Base-by-base conservation (phyloP, 2,888 invertebrate species). In the Esperia sulphurella region DNA sequence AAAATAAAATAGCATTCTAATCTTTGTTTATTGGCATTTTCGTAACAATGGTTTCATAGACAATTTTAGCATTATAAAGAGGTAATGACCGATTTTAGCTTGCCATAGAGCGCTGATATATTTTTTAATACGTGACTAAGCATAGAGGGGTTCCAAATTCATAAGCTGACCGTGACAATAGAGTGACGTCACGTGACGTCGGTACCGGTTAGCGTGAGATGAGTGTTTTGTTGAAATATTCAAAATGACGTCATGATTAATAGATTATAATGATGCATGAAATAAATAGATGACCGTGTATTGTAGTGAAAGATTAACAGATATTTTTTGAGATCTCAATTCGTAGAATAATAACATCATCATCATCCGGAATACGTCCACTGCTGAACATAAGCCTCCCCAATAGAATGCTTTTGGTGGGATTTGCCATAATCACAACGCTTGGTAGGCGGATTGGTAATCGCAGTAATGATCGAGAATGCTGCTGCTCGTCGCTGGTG, bases 21-120 rank as follows among this genome's bases (percentile, higher is more conserved):
- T 80, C 82, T 75, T 82, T 83, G 83, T 85, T 85, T 83, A 83
- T 81, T 73, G 65, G 63, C 57, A 51, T 58, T 57, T 54, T 56
- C 35, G 45, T 48, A 57, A 74, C 68, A 72, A 70, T 63, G 45
- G 52, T 46, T 41, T 29, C 52, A 57, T 63, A 58, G 60, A 64
- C 56, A 59, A 57, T 59, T 63, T 70, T 65, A 64, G 61, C 62
- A 71, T 69, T 58, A 66, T 65, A 70, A 64, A 71, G 60, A 66
- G 68, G 70, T 73, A 70, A 75, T 68, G 74, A 69, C 61, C 57
- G 57, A 57, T 49, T 64, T 62, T 48, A 43, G 46, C 30, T 37
- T 47, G 46, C 45, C 54, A 58, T 55, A 59, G 52, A 54, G 10
- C 31, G 8, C 53, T 53, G 56, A 43, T 30, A 30, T 28, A 43